Evolutionary conservation across 92 coral and sea anemone species (phyloP).

Genomic region (Epizoanthus ramosus): DNA sequence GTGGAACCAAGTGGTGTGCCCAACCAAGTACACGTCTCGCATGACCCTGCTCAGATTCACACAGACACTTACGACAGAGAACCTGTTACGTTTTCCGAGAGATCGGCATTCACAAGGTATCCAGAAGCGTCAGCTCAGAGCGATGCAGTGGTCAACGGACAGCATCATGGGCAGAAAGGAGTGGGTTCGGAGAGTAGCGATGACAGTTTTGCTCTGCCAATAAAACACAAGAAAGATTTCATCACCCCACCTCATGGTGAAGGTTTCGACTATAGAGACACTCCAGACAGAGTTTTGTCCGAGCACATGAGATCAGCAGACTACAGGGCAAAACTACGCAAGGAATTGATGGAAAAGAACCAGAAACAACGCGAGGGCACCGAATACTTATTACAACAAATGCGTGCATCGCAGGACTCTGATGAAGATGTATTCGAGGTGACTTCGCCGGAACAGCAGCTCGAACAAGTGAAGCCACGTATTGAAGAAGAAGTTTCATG

Average conservation of each 20-base stretch:
- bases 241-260: constrained; percentile 33
- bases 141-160: no score
- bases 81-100: no score
- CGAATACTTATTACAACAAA: constrained; percentile 68
- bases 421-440: constrained; percentile 52
- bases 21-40: not conserved
- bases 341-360: constrained; percentile 79
- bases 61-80: no score
- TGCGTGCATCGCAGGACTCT: constrained; percentile 64
- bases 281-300: constrained; percentile 9
- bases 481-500: not conserved
- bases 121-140: no score
- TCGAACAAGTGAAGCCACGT: not conserved
- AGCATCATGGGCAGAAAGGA: not conserved
- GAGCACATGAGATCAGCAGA: constrained; percentile 47
- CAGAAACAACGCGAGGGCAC: constrained; percentile 80
- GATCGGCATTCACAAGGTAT: no score
- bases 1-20: not conserved
- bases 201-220: constrained; percentile 39
- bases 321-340: constrained; percentile 76
- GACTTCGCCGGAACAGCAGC: not conserved
- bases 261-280: constrained; percentile 36
- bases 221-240: constrained; percentile 9
- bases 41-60: no score
- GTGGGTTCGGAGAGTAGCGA: constrained; percentile 30